Evolutionary conservation across 2,888 invertebrate species (phyloP).

Genomic region (Mantis religiosa): DNA sequence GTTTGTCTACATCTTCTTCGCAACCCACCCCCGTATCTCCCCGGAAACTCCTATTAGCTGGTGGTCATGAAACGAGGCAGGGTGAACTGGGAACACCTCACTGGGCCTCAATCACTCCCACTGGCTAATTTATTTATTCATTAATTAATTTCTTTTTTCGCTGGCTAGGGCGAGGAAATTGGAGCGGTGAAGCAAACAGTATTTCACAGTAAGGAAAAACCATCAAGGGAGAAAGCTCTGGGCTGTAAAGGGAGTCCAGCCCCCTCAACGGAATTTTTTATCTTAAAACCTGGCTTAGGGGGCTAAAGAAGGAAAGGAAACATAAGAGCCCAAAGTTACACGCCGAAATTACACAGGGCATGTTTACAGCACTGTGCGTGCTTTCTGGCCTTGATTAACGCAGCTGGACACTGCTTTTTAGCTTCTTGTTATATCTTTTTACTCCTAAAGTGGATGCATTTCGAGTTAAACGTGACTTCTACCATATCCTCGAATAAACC

Average conservation of each 20-base stretch:
- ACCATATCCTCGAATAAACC: neutral
- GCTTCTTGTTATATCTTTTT: neutral
- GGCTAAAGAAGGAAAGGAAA: neutral
- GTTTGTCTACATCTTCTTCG: neutral
- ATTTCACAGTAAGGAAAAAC: slow-evolving; percentile 12
- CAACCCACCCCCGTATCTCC: neutral
- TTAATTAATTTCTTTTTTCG: slow-evolving; percentile 46
- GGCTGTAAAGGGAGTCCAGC: slow-evolving; percentile 11
- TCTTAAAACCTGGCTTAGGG: slow-evolving; percentile 4
- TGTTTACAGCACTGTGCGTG: neutral
- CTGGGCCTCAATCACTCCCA: neutral
- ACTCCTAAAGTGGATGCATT: neutral
- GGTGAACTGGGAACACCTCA: neutral
- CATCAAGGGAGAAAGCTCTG: slow-evolving; percentile 3
- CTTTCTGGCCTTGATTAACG: neutral
- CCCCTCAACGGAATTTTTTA: neutral
- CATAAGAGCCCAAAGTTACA: neutral
- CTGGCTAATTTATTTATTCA: slow-evolving; percentile 44
- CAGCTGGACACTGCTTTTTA: neutral
- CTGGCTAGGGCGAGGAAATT: slow-evolving; percentile 28
- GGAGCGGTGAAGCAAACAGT: neutral
- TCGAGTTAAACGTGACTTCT: neutral
- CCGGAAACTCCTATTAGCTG: neutral
- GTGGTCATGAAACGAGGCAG: neutral
- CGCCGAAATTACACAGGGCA: neutral